Percentiles rank a stretch among this genome's conserved stretches.
Conservation (phyloP, 2,113 vertebrate species). For the Atrichornis clamosus region DNA sequence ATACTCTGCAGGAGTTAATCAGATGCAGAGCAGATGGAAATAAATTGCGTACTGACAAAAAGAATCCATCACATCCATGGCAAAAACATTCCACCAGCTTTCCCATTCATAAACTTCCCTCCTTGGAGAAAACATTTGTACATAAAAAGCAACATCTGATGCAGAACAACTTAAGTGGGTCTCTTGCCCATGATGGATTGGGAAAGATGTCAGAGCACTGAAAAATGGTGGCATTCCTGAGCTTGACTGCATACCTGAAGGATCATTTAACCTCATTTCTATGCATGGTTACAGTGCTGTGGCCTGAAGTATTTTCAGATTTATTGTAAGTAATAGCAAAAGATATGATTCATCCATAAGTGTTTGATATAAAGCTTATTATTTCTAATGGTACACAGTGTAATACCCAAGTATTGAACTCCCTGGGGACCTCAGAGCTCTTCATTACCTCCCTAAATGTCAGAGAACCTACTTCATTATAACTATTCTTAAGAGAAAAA, state of each 20-base stretch:
- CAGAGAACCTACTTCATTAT: not conserved
- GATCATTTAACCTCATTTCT: slow-evolving; percentile 29
- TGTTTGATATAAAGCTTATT: not conserved
- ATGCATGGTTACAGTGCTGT: not conserved
- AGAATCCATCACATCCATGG: not conserved
- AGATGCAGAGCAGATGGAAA: slow-evolving; percentile 45
- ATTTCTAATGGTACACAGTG: not conserved
- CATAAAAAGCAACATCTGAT: not conserved
- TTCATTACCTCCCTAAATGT: not conserved
- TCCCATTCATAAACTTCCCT: slow-evolving; percentile 47
- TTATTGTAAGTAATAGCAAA: not conserved
- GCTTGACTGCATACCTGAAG: not conserved
- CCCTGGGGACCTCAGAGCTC: not conserved
- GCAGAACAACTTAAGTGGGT: not conserved
- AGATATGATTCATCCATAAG: not conserved
- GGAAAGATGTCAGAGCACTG: not conserved
- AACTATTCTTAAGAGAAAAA: not conserved
- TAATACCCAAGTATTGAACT: not conserved
- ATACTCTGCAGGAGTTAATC: slow-evolving; percentile 31
- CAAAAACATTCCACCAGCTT: slow-evolving; percentile 3
- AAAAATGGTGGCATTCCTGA: not conserved
- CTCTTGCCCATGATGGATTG: not conserved
- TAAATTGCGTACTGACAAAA: not conserved
- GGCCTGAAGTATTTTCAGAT: not conserved
- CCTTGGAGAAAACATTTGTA: slow-evolving; percentile 20